Evolutionary conservation across 2,113 vertebrate genomes (phyloP), one percentile per base, ranked within the genome.

Genomic region (Cyprinus carpio): DNA sequence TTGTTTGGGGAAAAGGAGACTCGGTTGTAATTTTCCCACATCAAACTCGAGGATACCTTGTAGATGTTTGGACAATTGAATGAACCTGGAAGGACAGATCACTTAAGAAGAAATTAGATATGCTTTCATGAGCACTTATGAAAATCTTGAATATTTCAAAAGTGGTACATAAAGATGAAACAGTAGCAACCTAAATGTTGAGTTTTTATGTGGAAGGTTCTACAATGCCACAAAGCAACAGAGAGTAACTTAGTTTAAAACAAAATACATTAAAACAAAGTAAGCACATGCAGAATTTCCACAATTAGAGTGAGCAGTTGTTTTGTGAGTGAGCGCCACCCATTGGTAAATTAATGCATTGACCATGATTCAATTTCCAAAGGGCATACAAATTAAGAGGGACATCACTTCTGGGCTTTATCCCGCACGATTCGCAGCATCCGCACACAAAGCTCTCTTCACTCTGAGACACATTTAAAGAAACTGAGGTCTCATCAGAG

Each of bases 261-360:
- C 18, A 40, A 40, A n/a, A n/a, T 72, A 71, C 67, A 71, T 40
- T 23, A 13, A 72, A 43, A 74, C 37, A n/a, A 43, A 74, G 37
- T 43, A 74, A 40, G 40, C 4, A 6, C 37, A 74, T 74, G 10
- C 23, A 60, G 34, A 75, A 77, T 10, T 58, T 86, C 69, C 76
- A 54, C 49, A 69, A 58, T 54, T 71, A 31, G 25, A 29, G 8
- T 31, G 40, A 75, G 9, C 71, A 71, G 65, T 88, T 90, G 46
- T 77, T 86, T 79, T 88, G 88, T 75, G 72, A 86, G 67, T 81
- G 88, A 89, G 87, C 88, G 84, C 90, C 90, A 91, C 79, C 90
- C 79, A 67, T 85, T 89, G 90, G 87, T 54, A 60, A 64, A 74
- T 27, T 5, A 31, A n/a, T 34, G 31, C 43, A 84, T 13, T 84